Conservation (phyloP, 2,113 vertebrate genomes). For the Chlorodrepanis virens region DNA sequence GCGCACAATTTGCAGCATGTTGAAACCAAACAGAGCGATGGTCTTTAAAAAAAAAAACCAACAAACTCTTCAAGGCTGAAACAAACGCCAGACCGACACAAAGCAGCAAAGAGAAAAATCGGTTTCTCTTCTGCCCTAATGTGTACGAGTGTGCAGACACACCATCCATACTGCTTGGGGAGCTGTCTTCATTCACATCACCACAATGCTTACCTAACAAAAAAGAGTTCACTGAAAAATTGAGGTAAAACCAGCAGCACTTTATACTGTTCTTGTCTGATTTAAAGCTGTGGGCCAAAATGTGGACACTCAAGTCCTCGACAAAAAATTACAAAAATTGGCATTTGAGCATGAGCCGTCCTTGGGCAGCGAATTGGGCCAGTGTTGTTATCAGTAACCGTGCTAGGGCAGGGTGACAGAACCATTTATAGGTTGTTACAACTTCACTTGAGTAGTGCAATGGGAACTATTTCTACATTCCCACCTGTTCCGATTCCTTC, state of each 20-base stretch:
- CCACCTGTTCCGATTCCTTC: not conserved
- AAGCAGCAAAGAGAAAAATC: not conserved
- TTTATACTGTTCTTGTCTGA: not conserved
- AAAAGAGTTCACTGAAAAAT: not conserved
- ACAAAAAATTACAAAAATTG: not conserved
- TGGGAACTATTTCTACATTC: not conserved
- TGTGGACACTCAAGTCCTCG: not conserved
- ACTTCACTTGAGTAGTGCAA: not conserved
- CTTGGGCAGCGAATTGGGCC: not conserved
- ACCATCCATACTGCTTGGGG: not conserved
- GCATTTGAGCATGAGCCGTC: not conserved
- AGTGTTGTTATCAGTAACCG: accelerated
- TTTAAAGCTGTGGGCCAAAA: not conserved
- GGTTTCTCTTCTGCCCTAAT: not conserved
- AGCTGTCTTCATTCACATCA: not conserved
- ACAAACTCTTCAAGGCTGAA: not conserved
- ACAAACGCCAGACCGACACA: not conserved
- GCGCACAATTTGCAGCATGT: accelerated
- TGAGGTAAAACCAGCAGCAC: not conserved
- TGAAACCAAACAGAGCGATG: not conserved
- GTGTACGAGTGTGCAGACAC: accelerated
- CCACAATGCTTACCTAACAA: not conserved
- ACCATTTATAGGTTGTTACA: not conserved
- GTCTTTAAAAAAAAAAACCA: not conserved
- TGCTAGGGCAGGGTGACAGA: not conserved